Conservation (phyloP, 2,888 invertebrate species). For the Crossocerus cetratus region DNA sequence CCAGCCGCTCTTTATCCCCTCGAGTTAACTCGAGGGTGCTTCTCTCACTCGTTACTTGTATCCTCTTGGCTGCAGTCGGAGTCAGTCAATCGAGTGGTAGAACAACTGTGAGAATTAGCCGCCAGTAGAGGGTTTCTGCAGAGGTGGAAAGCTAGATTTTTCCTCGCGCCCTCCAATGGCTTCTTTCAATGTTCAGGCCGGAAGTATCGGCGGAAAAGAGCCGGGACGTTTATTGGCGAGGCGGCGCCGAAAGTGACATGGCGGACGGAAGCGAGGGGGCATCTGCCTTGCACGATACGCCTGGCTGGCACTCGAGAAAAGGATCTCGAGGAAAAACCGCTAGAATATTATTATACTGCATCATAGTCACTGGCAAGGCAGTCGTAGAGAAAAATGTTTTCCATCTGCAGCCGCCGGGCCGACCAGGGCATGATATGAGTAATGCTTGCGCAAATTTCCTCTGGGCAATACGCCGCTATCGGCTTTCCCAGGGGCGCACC, state of each 20-base stretch:
- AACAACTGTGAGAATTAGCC: no score
- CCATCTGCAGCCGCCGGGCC: constrained; percentile 60
- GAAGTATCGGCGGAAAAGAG: no score
- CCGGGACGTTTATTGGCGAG: not conserved
- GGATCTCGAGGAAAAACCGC: constrained; percentile 37
- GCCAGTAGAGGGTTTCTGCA: no score
- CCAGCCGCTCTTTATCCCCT: no score
- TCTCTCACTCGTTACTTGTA: no score
- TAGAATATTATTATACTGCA: constrained; percentile 62
- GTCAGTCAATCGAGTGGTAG: no score
- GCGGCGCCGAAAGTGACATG: not conserved
- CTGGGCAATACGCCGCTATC: constrained; percentile 47
- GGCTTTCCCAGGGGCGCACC: constrained; percentile 24
- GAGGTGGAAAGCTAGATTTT: no score
- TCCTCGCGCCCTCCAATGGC: no score
- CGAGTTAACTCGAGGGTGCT: no score
- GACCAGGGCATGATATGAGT: constrained; percentile 57
- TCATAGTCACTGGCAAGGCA: constrained; percentile 58
- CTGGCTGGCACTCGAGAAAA: no score
- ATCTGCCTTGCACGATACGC: not conserved
- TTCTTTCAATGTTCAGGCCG: no score
- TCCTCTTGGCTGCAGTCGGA: no score
- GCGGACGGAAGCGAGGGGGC: not conserved
- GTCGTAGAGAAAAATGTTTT: constrained; percentile 56
- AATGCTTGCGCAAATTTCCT: constrained; percentile 60